These are phyloP conservation scores for Tanytarsus gracilentus DNA, from an alignment of 2,888 invertebrate species.

Conservation along the genomic window DNA sequence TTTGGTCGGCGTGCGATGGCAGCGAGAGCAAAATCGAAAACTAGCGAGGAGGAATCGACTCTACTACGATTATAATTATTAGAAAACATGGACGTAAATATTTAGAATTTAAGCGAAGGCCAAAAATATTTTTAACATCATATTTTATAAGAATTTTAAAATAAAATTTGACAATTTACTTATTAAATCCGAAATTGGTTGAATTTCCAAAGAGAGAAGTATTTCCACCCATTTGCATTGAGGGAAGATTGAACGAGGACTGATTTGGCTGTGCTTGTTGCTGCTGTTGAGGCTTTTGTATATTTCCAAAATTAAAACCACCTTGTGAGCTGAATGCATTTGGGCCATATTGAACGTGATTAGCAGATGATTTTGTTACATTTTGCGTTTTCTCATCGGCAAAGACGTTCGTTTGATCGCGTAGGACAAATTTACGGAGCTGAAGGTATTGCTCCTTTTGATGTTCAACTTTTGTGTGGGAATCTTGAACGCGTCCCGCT, in stretches of 20 bases:
- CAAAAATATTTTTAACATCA: neutral
- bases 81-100: no score
- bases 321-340: constrained; percentile 18
- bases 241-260: no score
- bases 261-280: neutral
- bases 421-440: constrained; percentile 59
- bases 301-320: neutral
- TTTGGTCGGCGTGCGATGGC: constrained; percentile 16
- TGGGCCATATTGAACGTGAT: constrained; percentile 13
- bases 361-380: neutral
- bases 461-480: constrained; percentile 60
- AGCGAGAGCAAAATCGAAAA: constrained; percentile 17
- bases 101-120: neutral
- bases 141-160: neutral
- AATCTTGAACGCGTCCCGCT: constrained; percentile 76
- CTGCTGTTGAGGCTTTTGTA: neutral
- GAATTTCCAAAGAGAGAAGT: no score
- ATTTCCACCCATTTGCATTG: no score
- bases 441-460: constrained; percentile 81
- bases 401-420: constrained; percentile 71
- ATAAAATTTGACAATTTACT: no score
- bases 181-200: no score
- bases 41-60: constrained; percentile 15
- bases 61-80: constrained; percentile 12
- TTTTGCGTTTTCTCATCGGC: constrained; percentile 41